Evolutionary conservation across 2,797 vertebrate genomes (phyloP), one percentile per base, ranked within the genome.

Genomic region (Cirrhinus mrigala): DNA sequence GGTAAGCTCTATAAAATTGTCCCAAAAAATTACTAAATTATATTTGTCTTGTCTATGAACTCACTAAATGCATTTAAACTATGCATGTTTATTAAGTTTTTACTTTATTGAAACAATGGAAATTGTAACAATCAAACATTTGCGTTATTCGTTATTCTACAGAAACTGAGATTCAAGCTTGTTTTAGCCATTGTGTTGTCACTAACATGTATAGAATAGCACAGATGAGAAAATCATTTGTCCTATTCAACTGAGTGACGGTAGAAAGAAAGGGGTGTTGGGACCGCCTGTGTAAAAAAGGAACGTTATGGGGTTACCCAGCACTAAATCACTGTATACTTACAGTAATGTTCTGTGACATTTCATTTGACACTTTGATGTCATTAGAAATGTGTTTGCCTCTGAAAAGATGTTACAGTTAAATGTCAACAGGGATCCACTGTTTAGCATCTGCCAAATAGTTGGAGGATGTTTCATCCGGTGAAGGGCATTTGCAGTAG

Each of bases 381-480:
- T 69, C 15, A 75, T 75, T 69, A 83, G 29, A 85, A 85, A 78
- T 56, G 46, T 66, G 33, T 79, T 58, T 70, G 40, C 50, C 40
- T 80, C 46, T 87, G 68, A 85, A 75, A 81, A 37, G 56, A 69
- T 86, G 73, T 50, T 46, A 70, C 58, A 68, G 68, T 77, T 52
- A 85, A 88, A 89, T 86, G 84, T 88, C 80, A 88, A 75, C 54
- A 78, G 24, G 7, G 46, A 37, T 84, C 12, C 60, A 78, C 44
- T 33, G 71, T 68, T 66, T 80, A 37, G 71, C 58, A 79, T 84
- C 69, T 71, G 18, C 27, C 71, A 68, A 76, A 40, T 66, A 27
- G 56, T 70, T 79, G 48, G 54, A 33, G 46, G 85, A 68, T 73
- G 71, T 20, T 73, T 69, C 84, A 56, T 75, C 33, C 24, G 1